Conservation (phyloP, 2,113 vertebrate species). For the Psittacula cyanocephala region DNA sequence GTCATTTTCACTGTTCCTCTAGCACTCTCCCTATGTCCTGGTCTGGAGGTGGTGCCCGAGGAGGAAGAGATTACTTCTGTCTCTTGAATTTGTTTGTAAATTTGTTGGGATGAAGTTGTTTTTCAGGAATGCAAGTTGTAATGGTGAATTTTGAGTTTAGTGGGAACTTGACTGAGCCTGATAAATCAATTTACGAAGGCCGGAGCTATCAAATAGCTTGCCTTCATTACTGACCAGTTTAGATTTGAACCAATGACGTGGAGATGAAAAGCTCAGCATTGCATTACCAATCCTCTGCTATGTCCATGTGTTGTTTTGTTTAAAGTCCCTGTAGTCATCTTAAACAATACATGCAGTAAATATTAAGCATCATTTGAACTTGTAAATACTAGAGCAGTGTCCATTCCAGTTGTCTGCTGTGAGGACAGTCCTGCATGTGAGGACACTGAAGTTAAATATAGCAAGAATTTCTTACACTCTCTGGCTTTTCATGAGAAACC, state of each 20-base stretch:
- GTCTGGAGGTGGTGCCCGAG: neutral
- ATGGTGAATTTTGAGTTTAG: neutral
- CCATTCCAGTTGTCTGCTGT: conserved; percentile 17
- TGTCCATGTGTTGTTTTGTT: conserved; percentile 6
- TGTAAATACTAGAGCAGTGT: neutral
- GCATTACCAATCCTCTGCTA: conserved; percentile 17
- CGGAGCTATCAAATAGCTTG: neutral
- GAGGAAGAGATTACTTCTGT: neutral
- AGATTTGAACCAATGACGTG: conserved; percentile 10
- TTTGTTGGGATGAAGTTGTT: neutral
- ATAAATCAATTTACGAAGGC: neutral
- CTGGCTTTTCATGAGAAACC: conserved; percentile 32
- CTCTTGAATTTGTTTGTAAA: neutral
- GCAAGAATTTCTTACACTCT: conserved; percentile 50
- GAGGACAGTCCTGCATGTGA: neutral
- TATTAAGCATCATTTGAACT: neutral
- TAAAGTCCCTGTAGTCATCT: neutral
- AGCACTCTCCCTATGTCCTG: neutral
- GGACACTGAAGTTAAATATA: conserved; percentile 47
- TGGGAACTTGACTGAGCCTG: neutral
- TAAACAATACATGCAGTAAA: neutral
- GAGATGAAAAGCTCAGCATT: conserved; percentile 22
- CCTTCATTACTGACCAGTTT: neutral
- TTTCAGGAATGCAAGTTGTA: neutral
- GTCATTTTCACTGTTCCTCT: neutral